A percentile compares a stretch with the other conserved stretches of the same genome.
Evolutionary conservation across 2,113 vertebrate genomes (phyloP).

Genomic region (Aspidoscelis tigris): DNA sequence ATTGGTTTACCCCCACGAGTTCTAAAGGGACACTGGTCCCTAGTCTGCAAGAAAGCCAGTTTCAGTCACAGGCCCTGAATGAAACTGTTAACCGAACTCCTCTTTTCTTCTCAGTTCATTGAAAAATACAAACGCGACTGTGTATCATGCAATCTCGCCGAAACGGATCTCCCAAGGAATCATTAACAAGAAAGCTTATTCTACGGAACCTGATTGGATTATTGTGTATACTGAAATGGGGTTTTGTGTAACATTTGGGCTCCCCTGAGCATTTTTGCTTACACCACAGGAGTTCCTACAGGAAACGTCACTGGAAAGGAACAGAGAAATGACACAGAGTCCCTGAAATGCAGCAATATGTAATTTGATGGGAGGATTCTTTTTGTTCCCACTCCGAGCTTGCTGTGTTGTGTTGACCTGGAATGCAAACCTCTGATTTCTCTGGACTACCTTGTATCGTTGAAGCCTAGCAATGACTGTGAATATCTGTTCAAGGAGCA

Average conservation of each 20-base stretch:
- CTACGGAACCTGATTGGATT: fast-evolving
- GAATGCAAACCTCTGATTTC: not conserved
- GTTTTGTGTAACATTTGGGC: fast-evolving
- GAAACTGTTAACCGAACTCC: not conserved
- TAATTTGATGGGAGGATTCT: not conserved
- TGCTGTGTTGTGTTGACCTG: slow-evolving; percentile 5
- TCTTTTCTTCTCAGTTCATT: not conserved
- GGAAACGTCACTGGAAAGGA: not conserved
- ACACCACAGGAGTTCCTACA: not conserved
- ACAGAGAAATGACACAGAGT: not conserved
- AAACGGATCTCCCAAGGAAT: not conserved
- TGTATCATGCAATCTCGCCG: fast-evolving
- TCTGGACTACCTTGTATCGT: not conserved
- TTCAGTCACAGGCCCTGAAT: not conserved
- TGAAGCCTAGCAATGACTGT: slow-evolving; percentile 27
- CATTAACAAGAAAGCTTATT: fast-evolving
- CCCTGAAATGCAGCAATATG: not conserved
- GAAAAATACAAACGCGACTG: not conserved
- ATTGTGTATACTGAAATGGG: fast-evolving
- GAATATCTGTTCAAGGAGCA: slow-evolving; percentile 44
- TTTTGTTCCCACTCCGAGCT: not conserved
- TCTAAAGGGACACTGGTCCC: not conserved
- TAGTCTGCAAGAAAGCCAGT: not conserved
- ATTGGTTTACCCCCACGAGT: not conserved
- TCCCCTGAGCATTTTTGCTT: not conserved